These are phyloP conservation scores for Phrynocephalus forsythii DNA, from an alignment of 2,797 vertebrate genomes.

Conservation along the genomic window DNA sequence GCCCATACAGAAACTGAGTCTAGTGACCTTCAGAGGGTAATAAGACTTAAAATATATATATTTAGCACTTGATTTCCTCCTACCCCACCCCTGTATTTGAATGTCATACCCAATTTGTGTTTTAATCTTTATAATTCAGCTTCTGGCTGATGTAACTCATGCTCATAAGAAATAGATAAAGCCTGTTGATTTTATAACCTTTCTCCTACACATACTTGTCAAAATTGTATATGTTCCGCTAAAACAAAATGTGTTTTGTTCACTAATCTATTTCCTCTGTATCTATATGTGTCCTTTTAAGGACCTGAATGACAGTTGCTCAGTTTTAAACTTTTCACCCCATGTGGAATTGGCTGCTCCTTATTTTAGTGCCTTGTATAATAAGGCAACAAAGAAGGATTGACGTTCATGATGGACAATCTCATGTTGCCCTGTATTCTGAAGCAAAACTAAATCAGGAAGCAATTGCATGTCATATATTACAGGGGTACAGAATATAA, in stretches of 20 bases:
- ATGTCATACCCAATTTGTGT: constrained; percentile 23
- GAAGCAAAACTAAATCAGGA: constrained; percentile 11
- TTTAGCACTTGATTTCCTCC: neutral
- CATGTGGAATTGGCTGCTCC: neutral
- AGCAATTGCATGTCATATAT: neutral
- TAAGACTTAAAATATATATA: neutral
- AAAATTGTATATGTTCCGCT: constrained; percentile 27
- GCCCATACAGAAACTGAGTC: constrained; percentile 41
- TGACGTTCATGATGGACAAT: neutral
- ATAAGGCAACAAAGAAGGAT: neutral
- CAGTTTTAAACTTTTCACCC: constrained; percentile 3
- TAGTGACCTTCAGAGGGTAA: constrained; percentile 44
- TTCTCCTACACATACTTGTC: constrained; percentile 14
- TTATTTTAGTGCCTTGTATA: constrained; percentile 4
- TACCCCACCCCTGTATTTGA: neutral
- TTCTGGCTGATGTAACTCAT: constrained; percentile 31
- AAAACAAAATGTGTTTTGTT: neutral
- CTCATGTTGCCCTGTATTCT: neutral
- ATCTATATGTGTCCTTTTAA: neutral
- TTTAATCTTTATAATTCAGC: constrained; percentile 26
- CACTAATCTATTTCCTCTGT: constrained; percentile 26
- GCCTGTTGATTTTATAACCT: neutral
- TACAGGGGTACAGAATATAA: neutral
- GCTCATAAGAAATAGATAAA: constrained; percentile 32
- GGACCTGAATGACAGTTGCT: neutral